Evolutionary conservation across 2,113 vertebrate genomes (phyloP).

Genomic region (Pluvianellus socialis): DNA sequence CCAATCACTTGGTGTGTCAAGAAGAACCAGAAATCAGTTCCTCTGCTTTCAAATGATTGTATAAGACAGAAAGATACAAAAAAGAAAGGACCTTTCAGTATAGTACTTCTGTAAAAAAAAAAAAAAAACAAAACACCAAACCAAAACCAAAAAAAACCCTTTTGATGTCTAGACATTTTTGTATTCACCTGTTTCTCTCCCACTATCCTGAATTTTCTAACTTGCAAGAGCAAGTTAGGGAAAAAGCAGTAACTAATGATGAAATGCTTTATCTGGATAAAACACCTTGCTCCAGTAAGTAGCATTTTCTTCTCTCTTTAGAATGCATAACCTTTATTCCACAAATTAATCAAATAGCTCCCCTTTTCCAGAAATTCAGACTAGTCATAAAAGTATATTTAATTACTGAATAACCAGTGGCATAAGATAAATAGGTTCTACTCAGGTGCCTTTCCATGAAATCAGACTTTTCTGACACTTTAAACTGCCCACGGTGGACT

Average conservation of each 20-base stretch:
- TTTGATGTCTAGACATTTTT: background rate
- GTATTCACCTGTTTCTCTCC: conserved; percentile 1
- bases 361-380: conserved; percentile 26
- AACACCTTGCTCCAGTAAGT: conserved; percentile 28
- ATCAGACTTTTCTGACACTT: conserved; percentile 27
- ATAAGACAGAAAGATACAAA: background rate
- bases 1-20: background rate
- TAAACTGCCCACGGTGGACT: background rate
- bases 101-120: background rate
- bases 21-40: background rate
- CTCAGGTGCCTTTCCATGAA: background rate
- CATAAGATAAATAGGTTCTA: conserved; percentile 19
- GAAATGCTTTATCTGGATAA: conserved; percentile 16
- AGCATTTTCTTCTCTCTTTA: conserved; percentile 13
- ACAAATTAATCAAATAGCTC: conserved; percentile 14
- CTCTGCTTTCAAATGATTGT: background rate
- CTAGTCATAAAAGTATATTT: conserved; percentile 7
- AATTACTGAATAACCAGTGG: conserved; percentile 34
- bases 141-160: background rate
- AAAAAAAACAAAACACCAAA: background rate
- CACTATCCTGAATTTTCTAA: conserved; percentile 9
- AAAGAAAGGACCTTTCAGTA: background rate
- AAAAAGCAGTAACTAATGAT: conserved; percentile 6
- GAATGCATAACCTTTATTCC: background rate
- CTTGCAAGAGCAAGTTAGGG: background rate